Percentiles rank a stretch among this genome's conserved stretches.
phyloP scores from a whole-genome alignment of 2,113 vertebrate species.

The Cricetomys ansorgei region DNA sequence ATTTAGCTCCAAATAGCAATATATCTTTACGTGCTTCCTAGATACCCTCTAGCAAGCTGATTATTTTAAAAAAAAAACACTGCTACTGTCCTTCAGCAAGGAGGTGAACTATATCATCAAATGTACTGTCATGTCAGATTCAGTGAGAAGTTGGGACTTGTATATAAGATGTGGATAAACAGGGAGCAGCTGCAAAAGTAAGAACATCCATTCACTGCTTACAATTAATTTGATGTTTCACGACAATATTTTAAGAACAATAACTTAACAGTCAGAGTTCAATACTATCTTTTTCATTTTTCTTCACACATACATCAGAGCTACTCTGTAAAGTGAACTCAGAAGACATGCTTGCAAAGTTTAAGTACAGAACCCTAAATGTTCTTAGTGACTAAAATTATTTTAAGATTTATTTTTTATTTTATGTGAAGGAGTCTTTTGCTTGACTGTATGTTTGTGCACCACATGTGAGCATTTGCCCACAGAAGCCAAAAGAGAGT shows the following conservation, averaged over 20 bases:
- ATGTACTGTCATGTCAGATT: conserved; percentile 37
- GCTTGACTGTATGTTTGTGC: neutral
- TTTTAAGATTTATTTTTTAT: neutral
- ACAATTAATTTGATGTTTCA: conserved; percentile 43
- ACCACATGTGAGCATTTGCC: neutral
- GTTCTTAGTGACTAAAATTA: conserved; percentile 9
- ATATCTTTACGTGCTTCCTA: conserved; percentile 70
- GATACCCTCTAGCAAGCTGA: conserved; percentile 54
- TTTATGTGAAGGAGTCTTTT: neutral
- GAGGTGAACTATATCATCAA: conserved; percentile 52
- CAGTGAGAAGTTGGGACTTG: conserved; percentile 25
- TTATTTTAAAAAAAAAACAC: conserved; percentile 26
- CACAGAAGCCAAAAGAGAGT: neutral
- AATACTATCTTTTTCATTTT: conserved; percentile 34
- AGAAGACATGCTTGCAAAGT: neutral
- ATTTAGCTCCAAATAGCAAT: conserved; percentile 75
- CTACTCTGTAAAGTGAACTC: conserved; percentile 24
- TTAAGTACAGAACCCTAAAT: conserved; percentile 20
- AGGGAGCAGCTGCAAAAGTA: conserved; percentile 48
- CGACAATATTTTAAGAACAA: conserved; percentile 47
- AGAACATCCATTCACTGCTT: conserved; percentile 22
- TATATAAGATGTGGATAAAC: conserved; percentile 43
- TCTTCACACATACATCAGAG: conserved; percentile 2
- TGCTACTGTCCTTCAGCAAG: conserved; percentile 56
- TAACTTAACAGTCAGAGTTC: conserved; percentile 43